phyloP scores from a whole-genome alignment of 2,113 vertebrate genomes.

The Podarcis cretensis region DNA sequence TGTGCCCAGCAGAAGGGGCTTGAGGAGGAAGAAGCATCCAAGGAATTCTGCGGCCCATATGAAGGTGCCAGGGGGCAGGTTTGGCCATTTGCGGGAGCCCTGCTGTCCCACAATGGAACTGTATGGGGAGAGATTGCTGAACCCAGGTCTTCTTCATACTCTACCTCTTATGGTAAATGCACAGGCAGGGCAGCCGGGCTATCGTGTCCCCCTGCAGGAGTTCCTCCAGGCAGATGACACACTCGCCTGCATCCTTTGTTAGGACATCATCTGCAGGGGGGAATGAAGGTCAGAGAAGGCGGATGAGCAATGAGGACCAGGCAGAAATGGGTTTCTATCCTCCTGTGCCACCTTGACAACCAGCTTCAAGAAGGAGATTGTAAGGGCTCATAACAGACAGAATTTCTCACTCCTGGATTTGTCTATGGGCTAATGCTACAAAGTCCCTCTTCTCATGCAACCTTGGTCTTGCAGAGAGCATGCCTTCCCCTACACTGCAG shows the following conservation, averaged over 20 bases:
- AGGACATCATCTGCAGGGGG: slow-evolving; percentile 90
- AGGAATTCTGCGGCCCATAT: not conserved
- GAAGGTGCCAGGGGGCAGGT: not conserved
- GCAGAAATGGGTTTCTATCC: not conserved
- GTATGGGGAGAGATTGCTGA: not conserved
- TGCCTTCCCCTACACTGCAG: not conserved
- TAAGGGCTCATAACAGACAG: too few relatives aligned
- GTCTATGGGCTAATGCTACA: not conserved
- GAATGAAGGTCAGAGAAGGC: not conserved
- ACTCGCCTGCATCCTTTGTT: slow-evolving; percentile 96
- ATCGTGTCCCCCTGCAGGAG: slow-evolving; percentile 98
- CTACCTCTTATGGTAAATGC: slow-evolving; percentile 99
- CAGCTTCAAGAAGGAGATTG: too few relatives aligned
- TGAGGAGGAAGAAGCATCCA: not conserved
- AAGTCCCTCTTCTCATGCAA: not conserved
- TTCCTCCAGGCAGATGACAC: slow-evolving; percentile 99
- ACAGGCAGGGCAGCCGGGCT: slow-evolving; percentile 99
- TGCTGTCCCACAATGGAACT: not conserved
- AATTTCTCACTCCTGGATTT: too few relatives aligned
- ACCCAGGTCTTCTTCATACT: not conserved
- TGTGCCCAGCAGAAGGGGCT: not conserved
- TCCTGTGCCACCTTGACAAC: not conserved
- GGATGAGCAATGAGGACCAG: rapidly evolving
- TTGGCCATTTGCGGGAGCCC: not conserved
- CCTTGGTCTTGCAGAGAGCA: not conserved